A percentile compares a stretch with the other conserved stretches of the same genome.
Conservation (phyloP, 2,797 vertebrate species). For the Micropoecilia bifurca region DNA sequence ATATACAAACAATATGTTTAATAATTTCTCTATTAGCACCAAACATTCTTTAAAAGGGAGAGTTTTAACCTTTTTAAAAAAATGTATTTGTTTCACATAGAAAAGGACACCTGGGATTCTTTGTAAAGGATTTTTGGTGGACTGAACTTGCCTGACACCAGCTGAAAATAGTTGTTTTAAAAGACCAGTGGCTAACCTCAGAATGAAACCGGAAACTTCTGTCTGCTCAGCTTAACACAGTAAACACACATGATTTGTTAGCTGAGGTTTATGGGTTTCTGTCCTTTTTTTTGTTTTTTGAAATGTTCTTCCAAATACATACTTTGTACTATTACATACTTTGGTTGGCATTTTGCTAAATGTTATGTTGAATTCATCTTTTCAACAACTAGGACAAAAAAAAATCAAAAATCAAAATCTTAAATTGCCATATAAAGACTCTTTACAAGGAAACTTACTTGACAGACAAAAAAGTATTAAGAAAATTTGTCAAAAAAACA, state of each 20-base stretch:
- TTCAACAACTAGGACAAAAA: conserved; percentile 4
- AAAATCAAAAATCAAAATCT: neutral
- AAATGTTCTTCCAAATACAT: neutral
- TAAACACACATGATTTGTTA: neutral
- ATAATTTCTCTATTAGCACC: neutral
- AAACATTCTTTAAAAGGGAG: neutral
- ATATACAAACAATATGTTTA: neutral
- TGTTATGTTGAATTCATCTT: conserved; percentile 15
- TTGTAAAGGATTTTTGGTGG: neutral
- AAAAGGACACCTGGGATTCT: neutral
- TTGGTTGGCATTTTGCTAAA: neutral
- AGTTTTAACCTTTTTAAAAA: neutral
- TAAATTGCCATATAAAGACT: neutral
- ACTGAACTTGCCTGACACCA: neutral
- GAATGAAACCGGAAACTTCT: conserved; percentile 18
- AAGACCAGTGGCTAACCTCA: conserved; percentile 7
- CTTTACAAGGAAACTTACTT: neutral
- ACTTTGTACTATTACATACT: neutral
- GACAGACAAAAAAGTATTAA: conserved; percentile 19
- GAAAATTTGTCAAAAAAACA: conserved; percentile 24
- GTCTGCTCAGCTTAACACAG: conserved; percentile 22
- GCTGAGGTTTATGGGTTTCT: neutral
- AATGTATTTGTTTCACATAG: neutral
- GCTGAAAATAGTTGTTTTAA: conserved; percentile 14
- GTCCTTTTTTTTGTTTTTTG: neutral